A percentile compares a stretch with the other conserved stretches of the same genome.
phyloP scores from a whole-genome alignment of 2,113 vertebrate species.

The Salvator merianae region DNA sequence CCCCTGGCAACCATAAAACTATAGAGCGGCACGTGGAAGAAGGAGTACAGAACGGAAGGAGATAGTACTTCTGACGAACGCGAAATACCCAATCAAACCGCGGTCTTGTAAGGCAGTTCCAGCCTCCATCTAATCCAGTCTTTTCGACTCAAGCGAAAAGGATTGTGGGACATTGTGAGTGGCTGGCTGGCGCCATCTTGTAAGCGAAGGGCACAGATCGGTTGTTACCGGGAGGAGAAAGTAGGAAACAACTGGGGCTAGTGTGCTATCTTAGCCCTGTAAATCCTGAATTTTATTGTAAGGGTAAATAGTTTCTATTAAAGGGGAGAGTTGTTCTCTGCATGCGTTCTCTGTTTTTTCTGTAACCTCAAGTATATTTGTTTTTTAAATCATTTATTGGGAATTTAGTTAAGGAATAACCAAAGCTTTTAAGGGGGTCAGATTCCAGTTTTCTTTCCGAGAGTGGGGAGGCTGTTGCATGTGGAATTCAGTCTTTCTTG shows the following conservation, averaged over 20 bases:
- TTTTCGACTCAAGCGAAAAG: background rate
- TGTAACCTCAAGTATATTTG: background rate
- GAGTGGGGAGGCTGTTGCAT: too few species aligned
- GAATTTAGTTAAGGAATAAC: too few species aligned
- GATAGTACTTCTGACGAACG: background rate
- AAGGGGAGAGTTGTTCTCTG: background rate
- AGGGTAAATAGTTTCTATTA: background rate
- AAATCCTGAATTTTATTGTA: background rate
- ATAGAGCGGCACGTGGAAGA: background rate
- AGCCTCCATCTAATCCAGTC: background rate
- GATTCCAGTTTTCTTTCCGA: too few species aligned
- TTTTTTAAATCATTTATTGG: too few species aligned
- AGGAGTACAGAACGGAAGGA: too few species aligned
- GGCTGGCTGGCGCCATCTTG: background rate
- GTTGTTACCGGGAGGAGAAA: background rate
- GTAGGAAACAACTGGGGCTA: background rate
- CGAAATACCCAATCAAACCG: background rate
- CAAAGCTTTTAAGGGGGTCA: too few species aligned
- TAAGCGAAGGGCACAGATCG: conserved; percentile 13
- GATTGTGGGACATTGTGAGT: too few species aligned
- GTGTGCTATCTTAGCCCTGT: background rate
- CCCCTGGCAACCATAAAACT: background rate
- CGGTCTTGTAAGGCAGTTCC: background rate
- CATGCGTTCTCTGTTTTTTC: background rate
- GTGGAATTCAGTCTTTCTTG: too few species aligned